Base-by-base conservation (phyloP, 1,140 invertebrate genomes). In the Halotydeus destructor region DNA sequence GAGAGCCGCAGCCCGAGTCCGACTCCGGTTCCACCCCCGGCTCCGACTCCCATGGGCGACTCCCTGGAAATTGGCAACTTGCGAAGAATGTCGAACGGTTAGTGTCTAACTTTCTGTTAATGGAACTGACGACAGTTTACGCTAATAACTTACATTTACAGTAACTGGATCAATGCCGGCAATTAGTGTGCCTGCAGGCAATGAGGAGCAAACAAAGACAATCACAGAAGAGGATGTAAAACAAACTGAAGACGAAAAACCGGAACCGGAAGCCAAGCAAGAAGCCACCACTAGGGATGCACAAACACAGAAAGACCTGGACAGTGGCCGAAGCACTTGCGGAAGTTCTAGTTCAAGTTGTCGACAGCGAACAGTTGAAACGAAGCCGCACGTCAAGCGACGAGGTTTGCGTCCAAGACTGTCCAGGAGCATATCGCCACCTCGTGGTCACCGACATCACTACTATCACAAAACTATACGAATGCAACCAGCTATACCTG, bases 81-180 rank as follows among this genome's bases (percentile, higher is more conserved):
- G n/a, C n/a, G n/a, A n/a, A n/a, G n/a, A n/a, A n/a, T n/a, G n/a
- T n/a, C n/a, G n/a, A n/a, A n/a, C n/a, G n/a, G n/a, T n/a, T n/a
- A n/a, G n/a, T n/a, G n/a, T n/a, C n/a, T n/a, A n/a, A n/a, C n/a
- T n/a, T n/a, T n/a, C n/a, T n/a, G n/a, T n/a, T n/a, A n/a, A n/a
- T n/a, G n/a, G n/a, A n/a, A n/a, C n/a, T n/a, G n/a, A n/a, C n/a
- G n/a, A n/a, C n/a, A 23, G 9, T 32, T 8, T 9, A 31, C 12
- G 39, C 34, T 12, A 46, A 46, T 44, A 33, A 44, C 14, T 19
- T 19, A 4, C 47, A 49, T 42, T 22, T 49, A 18, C 41, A 49
- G 16, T 40, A 41, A 24, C 12, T 49, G 16, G 43, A 49, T 32
- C 34, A 44, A 21, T 9, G 9, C 16, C 8, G 9, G 16, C 11